Percentiles rank a stretch among this genome's conserved stretches.
These are phyloP conservation scores for Telmatochromis sp. DNA, from an alignment of 2,113 vertebrate genomes.

Conservation along the genomic window DNA sequence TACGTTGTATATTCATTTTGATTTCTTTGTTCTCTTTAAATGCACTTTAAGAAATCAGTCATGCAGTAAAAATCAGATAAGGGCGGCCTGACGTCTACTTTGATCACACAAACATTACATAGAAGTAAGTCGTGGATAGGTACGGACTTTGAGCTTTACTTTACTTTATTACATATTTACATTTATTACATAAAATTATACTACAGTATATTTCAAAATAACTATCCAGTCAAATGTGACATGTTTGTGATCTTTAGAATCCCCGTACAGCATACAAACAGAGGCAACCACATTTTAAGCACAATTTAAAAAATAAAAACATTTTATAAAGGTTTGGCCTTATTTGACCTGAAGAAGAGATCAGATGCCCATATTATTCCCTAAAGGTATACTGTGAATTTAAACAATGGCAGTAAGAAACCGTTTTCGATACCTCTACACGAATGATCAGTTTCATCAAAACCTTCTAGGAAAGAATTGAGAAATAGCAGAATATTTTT, in stretches of 20 bases:
- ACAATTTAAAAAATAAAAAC: neutral
- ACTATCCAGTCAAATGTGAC: neutral
- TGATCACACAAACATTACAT: neutral
- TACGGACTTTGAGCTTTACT: neutral
- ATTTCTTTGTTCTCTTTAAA: neutral
- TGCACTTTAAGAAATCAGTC: neutral
- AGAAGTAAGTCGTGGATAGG: neutral
- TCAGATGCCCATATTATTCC: neutral
- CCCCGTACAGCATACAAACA: neutral
- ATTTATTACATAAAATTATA: neutral
- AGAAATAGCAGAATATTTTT: neutral
- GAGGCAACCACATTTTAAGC: neutral
- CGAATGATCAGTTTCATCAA: neutral
- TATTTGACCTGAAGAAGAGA: neutral
- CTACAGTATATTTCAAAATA: neutral
- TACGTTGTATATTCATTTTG: neutral
- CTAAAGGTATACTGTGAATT: neutral
- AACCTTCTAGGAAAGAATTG: neutral
- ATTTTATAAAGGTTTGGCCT: neutral
- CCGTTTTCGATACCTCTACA: neutral
- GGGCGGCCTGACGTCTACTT: neutral
- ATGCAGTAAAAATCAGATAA: neutral
- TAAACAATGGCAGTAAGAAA: neutral
- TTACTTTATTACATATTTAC: neutral
- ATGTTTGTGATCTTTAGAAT: neutral